Conservation (phyloP, 2,888 invertebrate genomes). For the Pseudococcus viburni region DNA sequence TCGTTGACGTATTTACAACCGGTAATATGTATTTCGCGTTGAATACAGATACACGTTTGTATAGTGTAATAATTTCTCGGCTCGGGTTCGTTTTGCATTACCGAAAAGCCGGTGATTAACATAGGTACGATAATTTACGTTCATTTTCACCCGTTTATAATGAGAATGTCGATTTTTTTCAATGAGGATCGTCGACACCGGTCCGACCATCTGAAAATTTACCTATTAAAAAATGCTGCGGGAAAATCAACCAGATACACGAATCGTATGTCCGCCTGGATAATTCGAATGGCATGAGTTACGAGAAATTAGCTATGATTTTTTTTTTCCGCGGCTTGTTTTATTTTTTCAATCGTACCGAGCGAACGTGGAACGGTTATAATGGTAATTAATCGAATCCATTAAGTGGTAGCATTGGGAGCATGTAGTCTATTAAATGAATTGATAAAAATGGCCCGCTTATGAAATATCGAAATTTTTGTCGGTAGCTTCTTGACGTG, state of each 20-base stretch:
- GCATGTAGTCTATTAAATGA: no score
- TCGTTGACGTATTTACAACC: slow-evolving; percentile 53
- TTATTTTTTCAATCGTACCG: no score
- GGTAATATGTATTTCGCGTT: slow-evolving; percentile 43
- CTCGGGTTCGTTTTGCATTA: slow-evolving; percentile 10
- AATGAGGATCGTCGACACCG: not conserved
- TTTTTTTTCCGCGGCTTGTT: not conserved
- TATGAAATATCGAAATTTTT: no score
- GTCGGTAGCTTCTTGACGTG: no score
- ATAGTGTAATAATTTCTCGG: not conserved
- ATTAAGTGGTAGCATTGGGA: no score
- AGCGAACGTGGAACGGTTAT: no score
- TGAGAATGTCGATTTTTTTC: slow-evolving; percentile 28
- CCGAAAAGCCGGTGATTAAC: slow-evolving; percentile 21
- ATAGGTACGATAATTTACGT: slow-evolving; percentile 43
- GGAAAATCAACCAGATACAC: not conserved
- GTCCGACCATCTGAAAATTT: not conserved
- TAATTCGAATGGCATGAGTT: not conserved
- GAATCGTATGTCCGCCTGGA: not conserved
- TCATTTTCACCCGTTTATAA: slow-evolving; percentile 38
- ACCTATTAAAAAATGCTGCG: slow-evolving; percentile 12
- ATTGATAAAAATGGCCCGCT: no score
- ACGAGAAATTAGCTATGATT: not conserved
- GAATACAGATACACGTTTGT: not conserved
- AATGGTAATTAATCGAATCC: no score